These are phyloP conservation scores for Taenaris catops DNA, from an alignment of 2,888 invertebrate species.

Conservation along the genomic window DNA sequence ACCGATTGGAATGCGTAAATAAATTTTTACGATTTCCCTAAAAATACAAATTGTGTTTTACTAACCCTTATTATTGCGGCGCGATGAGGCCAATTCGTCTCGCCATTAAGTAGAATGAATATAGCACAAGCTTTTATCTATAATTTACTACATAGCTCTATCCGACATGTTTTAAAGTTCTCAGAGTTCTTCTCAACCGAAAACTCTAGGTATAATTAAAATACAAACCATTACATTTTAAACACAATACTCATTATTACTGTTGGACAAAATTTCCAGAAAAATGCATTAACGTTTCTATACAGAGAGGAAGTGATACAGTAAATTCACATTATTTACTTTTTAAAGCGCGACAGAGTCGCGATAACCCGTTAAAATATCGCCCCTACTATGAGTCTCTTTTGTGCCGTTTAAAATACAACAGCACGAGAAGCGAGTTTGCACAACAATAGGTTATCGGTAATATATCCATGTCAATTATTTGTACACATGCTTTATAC, in stretches of 20 bases:
- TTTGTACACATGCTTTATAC: no score
- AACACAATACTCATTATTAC: constrained; percentile 3
- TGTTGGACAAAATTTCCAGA: constrained; percentile 3
- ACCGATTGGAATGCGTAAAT: no score
- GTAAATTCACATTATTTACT: constrained; percentile 20
- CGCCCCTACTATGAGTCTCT: constrained; percentile 6
- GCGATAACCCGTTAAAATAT: constrained; percentile 12
- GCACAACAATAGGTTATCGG: constrained; percentile 1
- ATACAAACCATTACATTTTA: constrained; percentile 1
- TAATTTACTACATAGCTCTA: no score
- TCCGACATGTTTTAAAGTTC: no score
- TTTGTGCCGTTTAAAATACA: constrained; percentile 7
- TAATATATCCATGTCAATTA: no score
- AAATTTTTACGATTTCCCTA: no score
- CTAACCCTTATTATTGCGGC: no score
- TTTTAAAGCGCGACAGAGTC: constrained; percentile 14
- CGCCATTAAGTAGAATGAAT: no score
- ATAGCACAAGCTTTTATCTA: no score
- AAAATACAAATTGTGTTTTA: no score
- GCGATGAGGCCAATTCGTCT: no score
- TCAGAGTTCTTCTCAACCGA: no score
- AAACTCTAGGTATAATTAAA: not conserved
- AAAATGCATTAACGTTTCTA: constrained; percentile 16
- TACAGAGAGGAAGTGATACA: constrained; percentile 19
- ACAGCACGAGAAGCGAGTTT: constrained; percentile 1